Conservation (phyloP, 2,888 invertebrate genomes). For the Automeris io region DNA sequence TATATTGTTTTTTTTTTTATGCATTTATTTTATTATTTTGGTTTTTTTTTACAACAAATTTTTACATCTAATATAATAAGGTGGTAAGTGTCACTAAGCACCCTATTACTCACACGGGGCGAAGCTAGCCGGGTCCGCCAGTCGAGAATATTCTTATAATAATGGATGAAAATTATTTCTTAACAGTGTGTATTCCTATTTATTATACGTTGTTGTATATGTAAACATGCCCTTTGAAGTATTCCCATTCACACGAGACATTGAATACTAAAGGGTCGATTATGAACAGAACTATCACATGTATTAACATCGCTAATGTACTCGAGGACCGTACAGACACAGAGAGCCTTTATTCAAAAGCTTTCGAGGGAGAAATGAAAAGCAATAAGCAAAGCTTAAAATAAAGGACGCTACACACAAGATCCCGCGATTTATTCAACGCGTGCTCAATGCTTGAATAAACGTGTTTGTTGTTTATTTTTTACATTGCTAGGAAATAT, state of each 20-base stretch:
- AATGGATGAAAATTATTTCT: no score
- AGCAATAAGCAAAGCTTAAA: conserved; percentile 36
- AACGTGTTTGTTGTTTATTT: conserved; percentile 4
- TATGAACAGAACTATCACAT: conserved; percentile 47
- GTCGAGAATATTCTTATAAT: no score
- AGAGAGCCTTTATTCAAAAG: conserved; percentile 45
- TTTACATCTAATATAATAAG: no score
- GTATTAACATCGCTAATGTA: conserved; percentile 64
- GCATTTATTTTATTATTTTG: no score
- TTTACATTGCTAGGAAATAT: no score
- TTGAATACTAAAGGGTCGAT: conserved; percentile 50
- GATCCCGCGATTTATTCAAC: conserved; percentile 1
- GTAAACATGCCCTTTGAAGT: conserved; percentile 12
- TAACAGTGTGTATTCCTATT: no score
- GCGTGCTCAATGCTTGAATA: background rate
- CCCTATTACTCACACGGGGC: no score
- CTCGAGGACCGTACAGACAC: conserved; percentile 47
- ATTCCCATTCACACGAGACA: conserved; percentile 27
- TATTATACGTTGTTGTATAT: no score
- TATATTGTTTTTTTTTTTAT: no score
- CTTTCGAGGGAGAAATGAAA: conserved; percentile 39
- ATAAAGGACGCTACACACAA: conserved; percentile 34
- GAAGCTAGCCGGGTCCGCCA: no score
- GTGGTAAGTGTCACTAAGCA: no score
- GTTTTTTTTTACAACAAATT: no score